These are phyloP conservation scores for Dromas ardeola DNA, from an alignment of 2,113 vertebrate species.

Conservation along the genomic window DNA sequence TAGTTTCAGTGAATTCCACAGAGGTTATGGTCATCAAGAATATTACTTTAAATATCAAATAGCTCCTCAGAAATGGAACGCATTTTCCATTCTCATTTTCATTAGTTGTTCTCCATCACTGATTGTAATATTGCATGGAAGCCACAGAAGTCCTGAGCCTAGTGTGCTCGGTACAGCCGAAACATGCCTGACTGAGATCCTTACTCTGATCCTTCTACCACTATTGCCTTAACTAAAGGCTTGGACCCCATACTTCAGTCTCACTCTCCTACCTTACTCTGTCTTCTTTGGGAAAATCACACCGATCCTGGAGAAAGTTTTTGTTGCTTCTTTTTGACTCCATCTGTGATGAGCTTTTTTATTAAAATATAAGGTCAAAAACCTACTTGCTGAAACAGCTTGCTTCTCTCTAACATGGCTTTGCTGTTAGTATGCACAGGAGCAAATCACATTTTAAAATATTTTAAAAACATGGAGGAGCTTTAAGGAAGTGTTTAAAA, in stretches of 20 bases:
- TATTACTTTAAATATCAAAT: not conserved
- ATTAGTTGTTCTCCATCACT: not conserved
- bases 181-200: not conserved
- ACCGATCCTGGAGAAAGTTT: not conserved
- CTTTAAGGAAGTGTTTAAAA: constrained; percentile 42
- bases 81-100: not conserved
- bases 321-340: not conserved
- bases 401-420: not conserved
- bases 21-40: not conserved
- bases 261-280: not conserved
- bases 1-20: not conserved
- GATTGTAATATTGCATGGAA: not conserved
- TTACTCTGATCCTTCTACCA: not conserved
- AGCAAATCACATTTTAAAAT: constrained; percentile 16
- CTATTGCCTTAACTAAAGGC: not conserved
- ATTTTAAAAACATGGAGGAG: constrained; percentile 19
- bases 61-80: not conserved
- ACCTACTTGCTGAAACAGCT: not conserved
- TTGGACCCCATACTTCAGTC: not conserved
- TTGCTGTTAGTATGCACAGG: not conserved
- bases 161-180: rapidly evolving
- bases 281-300: not conserved
- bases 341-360: not conserved
- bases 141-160: not conserved
- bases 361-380: not conserved